These are phyloP conservation scores for Anagyrus pseudococci DNA, from an alignment of 2,888 invertebrate species.

Conservation along the genomic window DNA sequence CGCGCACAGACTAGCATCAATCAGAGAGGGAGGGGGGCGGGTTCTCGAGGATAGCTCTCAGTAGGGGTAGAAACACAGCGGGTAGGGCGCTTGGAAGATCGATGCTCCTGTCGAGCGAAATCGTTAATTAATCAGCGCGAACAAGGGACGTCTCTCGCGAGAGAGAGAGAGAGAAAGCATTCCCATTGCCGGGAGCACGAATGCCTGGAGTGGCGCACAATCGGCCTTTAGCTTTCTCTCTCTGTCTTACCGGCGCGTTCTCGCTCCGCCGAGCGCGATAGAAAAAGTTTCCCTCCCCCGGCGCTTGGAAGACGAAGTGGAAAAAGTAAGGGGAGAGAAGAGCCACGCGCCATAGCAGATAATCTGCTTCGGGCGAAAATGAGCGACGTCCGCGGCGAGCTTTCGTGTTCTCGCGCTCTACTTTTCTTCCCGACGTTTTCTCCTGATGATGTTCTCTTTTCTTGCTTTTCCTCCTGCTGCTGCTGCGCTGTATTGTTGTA, in stretches of 20 bases:
- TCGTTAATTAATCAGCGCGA: no score
- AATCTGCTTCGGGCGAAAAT: conserved; percentile 25
- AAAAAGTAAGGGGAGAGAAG: background rate
- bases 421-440: conserved; percentile 4
- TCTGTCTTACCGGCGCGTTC: no score
- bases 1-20: no score
- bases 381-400: conserved; percentile 17
- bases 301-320: background rate
- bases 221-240: no score
- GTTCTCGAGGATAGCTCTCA: no score
- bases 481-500: conserved; percentile 22
- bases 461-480: background rate
- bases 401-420: background rate
- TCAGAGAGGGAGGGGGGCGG: no score
- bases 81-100: no score
- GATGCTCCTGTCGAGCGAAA: no score
- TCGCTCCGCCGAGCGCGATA: background rate
- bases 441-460: background rate
- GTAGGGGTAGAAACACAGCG: no score
- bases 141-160: no score
- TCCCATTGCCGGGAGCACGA: background rate
- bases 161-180: no score
- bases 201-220: background rate
- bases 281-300: background rate
- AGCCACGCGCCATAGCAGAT: conserved; percentile 1